Percentiles rank a stretch among this genome's conserved stretches.
Evolutionary conservation across 2,888 invertebrate genomes (phyloP).

Genomic region (Venustoraphidia nigricollis): DNA sequence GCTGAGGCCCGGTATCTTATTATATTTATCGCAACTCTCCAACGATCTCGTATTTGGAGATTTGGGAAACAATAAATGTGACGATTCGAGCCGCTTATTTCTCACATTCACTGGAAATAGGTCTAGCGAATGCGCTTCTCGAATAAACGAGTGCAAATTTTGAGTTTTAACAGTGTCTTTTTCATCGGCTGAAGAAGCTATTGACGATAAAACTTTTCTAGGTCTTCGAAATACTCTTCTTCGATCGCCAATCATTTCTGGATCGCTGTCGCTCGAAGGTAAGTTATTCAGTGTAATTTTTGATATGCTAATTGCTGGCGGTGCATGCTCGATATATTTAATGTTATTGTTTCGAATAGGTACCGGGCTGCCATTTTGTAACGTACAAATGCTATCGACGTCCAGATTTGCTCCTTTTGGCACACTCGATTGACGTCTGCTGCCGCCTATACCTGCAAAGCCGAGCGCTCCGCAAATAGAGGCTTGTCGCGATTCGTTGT

Average conservation of each 20-base stretch:
- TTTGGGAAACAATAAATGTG: conserved; percentile 13
- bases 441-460: conserved; percentile 30
- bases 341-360: conserved; percentile 19
- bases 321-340: conserved; percentile 10
- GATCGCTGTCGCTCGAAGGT: conserved; percentile 23
- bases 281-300: conserved; percentile 30
- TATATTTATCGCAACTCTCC: conserved; percentile 33
- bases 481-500: conserved; percentile 62
- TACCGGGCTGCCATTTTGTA: conserved; percentile 35
- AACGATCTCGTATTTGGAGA: conserved; percentile 26
- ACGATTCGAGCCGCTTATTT: neutral
- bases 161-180: conserved; percentile 20
- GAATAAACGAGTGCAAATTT: conserved; percentile 20
- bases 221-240: conserved; percentile 19
- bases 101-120: conserved; percentile 32
- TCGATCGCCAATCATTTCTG: conserved; percentile 18
- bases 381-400: conserved; percentile 36
- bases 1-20: conserved; percentile 25
- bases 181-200: conserved; percentile 47
- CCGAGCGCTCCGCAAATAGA: conserved; percentile 50
- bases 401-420: conserved; percentile 38
- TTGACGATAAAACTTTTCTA: conserved; percentile 44
- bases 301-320: conserved; percentile 24
- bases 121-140: conserved; percentile 50
- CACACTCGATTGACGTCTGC: conserved; percentile 49